These are phyloP conservation scores for Lepus oiostolus DNA, from an alignment of 2,797 vertebrate genomes.

Conservation along the genomic window DNA sequence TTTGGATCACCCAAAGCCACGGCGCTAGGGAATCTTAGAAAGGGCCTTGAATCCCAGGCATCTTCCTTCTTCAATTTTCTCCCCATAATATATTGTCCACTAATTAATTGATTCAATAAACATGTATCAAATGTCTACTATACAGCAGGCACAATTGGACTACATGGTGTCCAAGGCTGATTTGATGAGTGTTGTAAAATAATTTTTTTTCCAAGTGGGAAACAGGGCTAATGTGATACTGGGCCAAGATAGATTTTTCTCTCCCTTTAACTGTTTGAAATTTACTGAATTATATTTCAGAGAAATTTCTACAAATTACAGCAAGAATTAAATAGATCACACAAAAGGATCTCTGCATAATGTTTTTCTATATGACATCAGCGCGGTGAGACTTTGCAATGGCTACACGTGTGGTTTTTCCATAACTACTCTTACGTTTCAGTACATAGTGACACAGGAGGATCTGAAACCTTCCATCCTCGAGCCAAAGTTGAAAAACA, in stretches of 20 bases:
- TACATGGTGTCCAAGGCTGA: neutral
- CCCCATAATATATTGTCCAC: neutral
- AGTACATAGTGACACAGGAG: conserved; percentile 61
- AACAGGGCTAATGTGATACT: neutral
- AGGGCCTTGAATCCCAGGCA: neutral
- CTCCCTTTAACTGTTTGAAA: conserved; percentile 40
- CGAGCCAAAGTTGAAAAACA: conserved; percentile 79
- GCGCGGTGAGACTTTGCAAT: conserved; percentile 1
- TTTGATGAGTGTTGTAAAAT: conserved; percentile 29
- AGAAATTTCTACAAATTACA: conserved; percentile 57
- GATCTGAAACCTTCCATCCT: conserved; percentile 73
- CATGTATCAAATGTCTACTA: neutral
- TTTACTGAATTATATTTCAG: conserved; percentile 60
- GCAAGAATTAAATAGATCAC: conserved; percentile 45
- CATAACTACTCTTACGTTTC: conserved; percentile 47
- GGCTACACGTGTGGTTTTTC: conserved; percentile 22
- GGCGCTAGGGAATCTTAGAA: neutral
- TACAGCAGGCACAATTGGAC: neutral
- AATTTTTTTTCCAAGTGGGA: neutral
- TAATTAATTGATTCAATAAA: conserved; percentile 44
- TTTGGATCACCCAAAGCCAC: neutral
- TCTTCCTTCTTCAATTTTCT: neutral
- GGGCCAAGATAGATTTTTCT: conserved; percentile 48
- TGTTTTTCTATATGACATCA: conserved; percentile 35
- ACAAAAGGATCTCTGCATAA: neutral